phyloP scores from a whole-genome alignment of 2,888 invertebrate species.

The Pachycephus smyrnensis region DNA sequence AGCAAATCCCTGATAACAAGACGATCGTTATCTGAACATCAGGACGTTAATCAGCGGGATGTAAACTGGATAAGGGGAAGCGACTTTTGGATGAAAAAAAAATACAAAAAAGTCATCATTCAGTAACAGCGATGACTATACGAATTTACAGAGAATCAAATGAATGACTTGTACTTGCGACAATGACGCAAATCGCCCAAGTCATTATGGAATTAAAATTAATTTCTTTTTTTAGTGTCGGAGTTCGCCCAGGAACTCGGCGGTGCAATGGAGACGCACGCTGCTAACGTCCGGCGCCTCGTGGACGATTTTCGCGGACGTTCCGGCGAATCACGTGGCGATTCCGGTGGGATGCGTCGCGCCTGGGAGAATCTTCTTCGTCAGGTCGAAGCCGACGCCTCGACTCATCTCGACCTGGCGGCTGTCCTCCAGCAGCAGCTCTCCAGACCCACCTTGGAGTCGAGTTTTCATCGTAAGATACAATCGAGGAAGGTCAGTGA shows the following conservation, averaged over 20 bases:
- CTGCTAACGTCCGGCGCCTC: slow-evolving; percentile 85
- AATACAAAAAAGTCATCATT: not conserved
- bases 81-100: not conserved
- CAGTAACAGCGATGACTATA: not conserved
- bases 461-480: slow-evolving; percentile 90
- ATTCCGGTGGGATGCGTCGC: slow-evolving; percentile 86
- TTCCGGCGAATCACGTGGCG: slow-evolving; percentile 87
- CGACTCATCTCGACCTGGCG: slow-evolving; percentile 87
- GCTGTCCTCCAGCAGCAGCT: slow-evolving; percentile 77
- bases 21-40: not conserved
- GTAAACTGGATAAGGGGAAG: not conserved
- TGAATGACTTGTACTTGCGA: not conserved
- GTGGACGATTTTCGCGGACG: slow-evolving; percentile 88
- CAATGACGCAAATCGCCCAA: not conserved
- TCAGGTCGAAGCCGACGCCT: slow-evolving; percentile 90
- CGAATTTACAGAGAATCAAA: not conserved
- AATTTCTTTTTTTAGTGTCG: slow-evolving; percentile 74
- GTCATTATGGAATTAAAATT: not conserved
- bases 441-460: slow-evolving; percentile 85
- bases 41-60: not conserved
- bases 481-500: slow-evolving; percentile 81
- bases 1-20: not conserved
- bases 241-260: slow-evolving; percentile 93
- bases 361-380: slow-evolving; percentile 92
- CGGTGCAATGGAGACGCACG: slow-evolving; percentile 89